A percentile compares a stretch with the other conserved stretches of the same genome.
Evolutionary conservation across 2,113 vertebrate genomes (phyloP).

Genomic region (Limnothrissa miodon): DNA sequence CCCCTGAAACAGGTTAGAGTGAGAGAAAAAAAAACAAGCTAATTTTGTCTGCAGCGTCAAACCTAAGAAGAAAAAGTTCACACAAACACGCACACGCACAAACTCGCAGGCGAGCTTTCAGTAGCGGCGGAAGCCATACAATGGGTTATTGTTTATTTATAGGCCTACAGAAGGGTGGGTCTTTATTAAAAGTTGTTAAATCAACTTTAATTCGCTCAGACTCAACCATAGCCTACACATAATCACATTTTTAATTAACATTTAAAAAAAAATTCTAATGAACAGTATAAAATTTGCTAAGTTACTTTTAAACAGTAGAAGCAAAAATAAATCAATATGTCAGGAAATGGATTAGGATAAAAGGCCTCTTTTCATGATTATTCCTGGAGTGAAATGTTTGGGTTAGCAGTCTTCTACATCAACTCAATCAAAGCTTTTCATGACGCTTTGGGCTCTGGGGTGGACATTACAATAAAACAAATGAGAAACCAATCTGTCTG

Average conservation of each 20-base stretch:
- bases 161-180: slow-evolving; percentile 6
- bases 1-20: background rate
- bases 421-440: background rate
- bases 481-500: background rate
- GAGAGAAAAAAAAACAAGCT: background rate
- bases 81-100: background rate
- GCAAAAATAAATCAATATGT: background rate
- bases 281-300: background rate
- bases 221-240: background rate
- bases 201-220: slow-evolving; percentile 4
- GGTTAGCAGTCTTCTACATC: background rate
- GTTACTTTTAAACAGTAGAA: background rate
- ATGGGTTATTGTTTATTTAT: slow-evolving; percentile 18
- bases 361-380: background rate
- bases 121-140: background rate
- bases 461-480: background rate
- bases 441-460: background rate
- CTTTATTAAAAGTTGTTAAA: background rate
- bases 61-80: background rate
- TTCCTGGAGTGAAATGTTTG: background rate
- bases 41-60: background rate
- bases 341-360: background rate
- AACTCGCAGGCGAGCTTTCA: background rate
- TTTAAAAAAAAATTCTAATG: background rate
- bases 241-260: background rate